Base-by-base conservation (phyloP, 2,797 vertebrate genomes). In the Catamblyrhynchus diadema region DNA sequence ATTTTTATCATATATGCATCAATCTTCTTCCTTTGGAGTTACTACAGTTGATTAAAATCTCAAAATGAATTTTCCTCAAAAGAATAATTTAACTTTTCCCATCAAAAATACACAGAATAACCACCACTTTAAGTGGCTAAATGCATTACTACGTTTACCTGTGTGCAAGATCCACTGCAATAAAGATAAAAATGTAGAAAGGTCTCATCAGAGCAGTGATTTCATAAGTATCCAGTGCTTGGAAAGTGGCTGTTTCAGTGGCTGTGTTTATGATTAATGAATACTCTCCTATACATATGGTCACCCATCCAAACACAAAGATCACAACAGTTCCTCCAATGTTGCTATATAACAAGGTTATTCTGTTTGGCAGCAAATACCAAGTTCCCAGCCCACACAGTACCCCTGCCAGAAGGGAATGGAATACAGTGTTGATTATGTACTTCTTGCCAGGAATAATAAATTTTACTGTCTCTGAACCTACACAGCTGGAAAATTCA, bases 331-430 rank as follows among this genome's bases (percentile, higher is more conserved):
- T 98, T 17, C 98, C 98, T 65, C 98, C 98, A 15, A 98, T 92
- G 93, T 98, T 99, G 93, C 97, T 98, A 8, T 99, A 99, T 11
- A 99, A 97, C 90, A 96, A 95, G 10, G 98, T 98, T 95, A 99
- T 97, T 97, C 98, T 98, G 82, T 98, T 97, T 16, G 99, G 99
- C 86, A 99, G 98, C 97, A 99, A 97, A 93, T 99, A 99, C 99
- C 99, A 99, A 5, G 99, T 99, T 86, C 99, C 99, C 81, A 99
- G 98, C 39, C 99, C 99, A 96, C 99, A 99, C n/a, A 99, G 97
- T 8, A 98, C 93, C 74, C 98, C 99, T 59, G 99, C 98, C 81
- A 99, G 97, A 57, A 98, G 59, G 39, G 98, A 98, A 96, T 99
- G 99, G 78, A 99, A 97, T 78, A 99, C 95, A 42, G 98, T 97